phyloP scores from a whole-genome alignment of 2,797 vertebrate genomes.

The Cynodonichthys magdalenae region DNA sequence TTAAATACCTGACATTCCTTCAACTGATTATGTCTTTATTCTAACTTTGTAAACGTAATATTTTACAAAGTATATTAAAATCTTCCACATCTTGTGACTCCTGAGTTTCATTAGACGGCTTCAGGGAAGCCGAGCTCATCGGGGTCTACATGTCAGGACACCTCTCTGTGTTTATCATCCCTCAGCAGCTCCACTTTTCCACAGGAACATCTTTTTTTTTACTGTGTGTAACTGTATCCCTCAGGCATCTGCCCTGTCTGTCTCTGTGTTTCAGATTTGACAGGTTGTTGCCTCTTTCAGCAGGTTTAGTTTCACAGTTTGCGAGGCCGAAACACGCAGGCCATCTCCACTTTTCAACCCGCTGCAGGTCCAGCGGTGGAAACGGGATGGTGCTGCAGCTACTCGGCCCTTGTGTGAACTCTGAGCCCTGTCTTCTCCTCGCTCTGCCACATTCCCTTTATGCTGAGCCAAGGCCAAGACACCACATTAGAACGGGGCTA shows the following conservation, averaged over 20 bases:
- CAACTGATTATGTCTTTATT: not conserved
- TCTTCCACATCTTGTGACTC: not conserved
- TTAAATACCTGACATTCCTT: too few relatives aligned
- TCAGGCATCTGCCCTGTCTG: conserved; percentile 39
- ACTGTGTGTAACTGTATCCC: conserved; percentile 28
- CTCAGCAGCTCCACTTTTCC: conserved; percentile 23
- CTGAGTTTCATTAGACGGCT: not conserved
- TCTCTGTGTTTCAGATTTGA: conserved; percentile 12
- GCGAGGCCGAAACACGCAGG: conserved; percentile 7
- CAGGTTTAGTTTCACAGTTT: conserved; percentile 27
- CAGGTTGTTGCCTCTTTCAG: conserved; percentile 5
- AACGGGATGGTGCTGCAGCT: conserved; percentile 12
- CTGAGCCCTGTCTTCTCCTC: conserved; percentile 14
- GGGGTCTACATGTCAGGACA: conserved; percentile 56
- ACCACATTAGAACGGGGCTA: conserved; percentile 2
- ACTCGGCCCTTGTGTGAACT: conserved; percentile 39
- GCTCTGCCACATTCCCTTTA: conserved; percentile 19
- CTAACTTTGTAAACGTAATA: not conserved
- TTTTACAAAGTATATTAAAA: too few relatives aligned
- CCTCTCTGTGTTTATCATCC: conserved; percentile 34
- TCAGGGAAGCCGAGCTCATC: conserved; percentile 28
- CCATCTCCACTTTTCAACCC: conserved; percentile 30
- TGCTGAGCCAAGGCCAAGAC: conserved; percentile 19
- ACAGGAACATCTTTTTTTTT: conserved; percentile 16
- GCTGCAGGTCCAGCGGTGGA: conserved; percentile 3